phyloP scores from a whole-genome alignment of 2,888 invertebrate species.

The Prosopocoilus inquinatus region DNA sequence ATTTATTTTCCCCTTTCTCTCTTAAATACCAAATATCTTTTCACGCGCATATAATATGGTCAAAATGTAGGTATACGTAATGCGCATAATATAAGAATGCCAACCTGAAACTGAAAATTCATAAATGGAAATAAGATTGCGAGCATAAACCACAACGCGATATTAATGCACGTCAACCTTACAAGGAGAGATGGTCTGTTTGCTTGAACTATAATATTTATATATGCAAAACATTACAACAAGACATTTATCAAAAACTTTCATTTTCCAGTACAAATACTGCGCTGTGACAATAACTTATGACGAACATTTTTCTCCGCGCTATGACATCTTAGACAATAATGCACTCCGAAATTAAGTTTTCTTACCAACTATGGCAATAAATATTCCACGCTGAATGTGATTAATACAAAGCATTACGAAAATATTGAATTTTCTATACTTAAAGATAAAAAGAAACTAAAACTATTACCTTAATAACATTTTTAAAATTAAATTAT shows the following conservation, averaged over 20 bases:
- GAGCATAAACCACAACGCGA: conserved; percentile 33
- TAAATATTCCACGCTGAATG: too few relatives aligned
- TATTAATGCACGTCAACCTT: conserved; percentile 39
- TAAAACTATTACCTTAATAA: too few relatives aligned
- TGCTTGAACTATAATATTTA: conserved; percentile 46
- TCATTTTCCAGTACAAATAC: conserved; percentile 48
- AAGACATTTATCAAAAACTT: conserved; percentile 47
- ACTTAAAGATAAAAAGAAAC: too few relatives aligned
- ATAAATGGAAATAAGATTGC: conserved; percentile 37
- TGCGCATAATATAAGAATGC: background rate
- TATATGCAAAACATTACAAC: conserved; percentile 49
- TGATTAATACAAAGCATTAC: too few relatives aligned
- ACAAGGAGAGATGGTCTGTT: conserved; percentile 44
- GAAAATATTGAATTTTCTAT: too few relatives aligned
- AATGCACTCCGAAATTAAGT: conserved; percentile 26
- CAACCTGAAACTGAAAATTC: conserved; percentile 20
- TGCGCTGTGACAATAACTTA: conserved; percentile 46
- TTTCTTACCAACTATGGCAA: too few relatives aligned
- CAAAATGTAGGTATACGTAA: too few relatives aligned
- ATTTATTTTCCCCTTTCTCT: too few relatives aligned
- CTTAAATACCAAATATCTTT: too few relatives aligned
- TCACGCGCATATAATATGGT: too few relatives aligned
- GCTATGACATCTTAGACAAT: conserved; percentile 36
- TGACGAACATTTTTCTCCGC: conserved; percentile 43
- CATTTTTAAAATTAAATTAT: too few relatives aligned